Evolutionary conservation across 2,888 invertebrate species (phyloP), one percentile per base, ranked within the genome.

Genomic region (Caenorhabditis angaria): DNA sequence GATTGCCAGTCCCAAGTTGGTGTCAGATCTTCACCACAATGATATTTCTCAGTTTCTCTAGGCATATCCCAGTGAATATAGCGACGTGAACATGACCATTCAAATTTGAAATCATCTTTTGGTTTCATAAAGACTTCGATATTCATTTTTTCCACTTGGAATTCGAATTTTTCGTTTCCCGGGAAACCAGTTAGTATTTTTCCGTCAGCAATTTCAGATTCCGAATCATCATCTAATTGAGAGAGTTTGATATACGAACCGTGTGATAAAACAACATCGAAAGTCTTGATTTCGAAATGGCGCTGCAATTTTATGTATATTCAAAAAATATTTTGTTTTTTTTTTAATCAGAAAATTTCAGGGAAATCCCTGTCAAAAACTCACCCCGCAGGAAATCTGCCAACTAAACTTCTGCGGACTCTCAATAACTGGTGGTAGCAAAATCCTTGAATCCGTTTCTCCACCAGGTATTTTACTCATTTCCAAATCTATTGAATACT

Each of bases 1-100:
- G 51, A 66, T 24, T 83, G 68, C 68, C 80, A 76, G 14, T 77
- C 77, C 61, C 68, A 83, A 5, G 79, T 63, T 5, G 83, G 75
- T 12, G 22, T 29, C 14, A 85, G 60, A 12, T 73, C 61, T 5
- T 75, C 80, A 10, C 83, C 84, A 59, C 84, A 84, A 47, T 61
- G 69, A 35, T 64, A 76, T 41, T 41, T 41, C 41, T 41, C n/a
- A n/a, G n/a, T n/a, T n/a, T n/a, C 41, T 41, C 41, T 41, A 18
- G 41, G 41, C 18, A 3, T 41, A 12, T 41, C 3, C 41, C 6
- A 5, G 32, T 5, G 32, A 10, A 5, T 41, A 3, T 6, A 12
- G 3, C 18, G 41, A 41, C 14, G 41, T 5, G 14, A 41, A 14
- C 2, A 41, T 6, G 10, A 3, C 41, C 41, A 41, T 41, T 41